These are phyloP conservation scores for Carcinoscorpius rotundicauda DNA, from an alignment of 1,140 invertebrate species.

Conservation along the genomic window DNA sequence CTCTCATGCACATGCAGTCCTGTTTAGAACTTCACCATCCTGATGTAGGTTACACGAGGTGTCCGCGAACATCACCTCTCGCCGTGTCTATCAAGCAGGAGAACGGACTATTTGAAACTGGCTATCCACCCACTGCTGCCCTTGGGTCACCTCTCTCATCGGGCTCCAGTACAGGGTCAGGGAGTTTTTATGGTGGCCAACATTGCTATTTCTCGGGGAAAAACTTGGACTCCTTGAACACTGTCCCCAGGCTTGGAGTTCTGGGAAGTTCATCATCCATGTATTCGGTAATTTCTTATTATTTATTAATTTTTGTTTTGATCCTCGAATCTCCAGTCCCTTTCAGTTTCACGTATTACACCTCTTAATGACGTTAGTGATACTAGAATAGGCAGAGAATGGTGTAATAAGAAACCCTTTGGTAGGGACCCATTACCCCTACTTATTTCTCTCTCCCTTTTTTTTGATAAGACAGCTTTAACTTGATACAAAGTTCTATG, in stretches of 20 bases:
- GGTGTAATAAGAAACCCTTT: too few relatives aligned
- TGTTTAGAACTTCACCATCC: slow-evolving; percentile 1
- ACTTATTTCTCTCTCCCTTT: too few relatives aligned
- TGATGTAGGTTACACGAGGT: background rate
- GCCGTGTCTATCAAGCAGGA: background rate
- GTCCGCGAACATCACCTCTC: background rate
- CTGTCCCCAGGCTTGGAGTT: slow-evolving; percentile 1
- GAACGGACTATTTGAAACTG: background rate
- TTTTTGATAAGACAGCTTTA: too few relatives aligned
- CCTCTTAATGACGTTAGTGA: too few relatives aligned
- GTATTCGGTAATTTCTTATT: background rate
- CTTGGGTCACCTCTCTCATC: background rate
- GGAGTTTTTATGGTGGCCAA: slow-evolving; percentile 2
- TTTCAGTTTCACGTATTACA: too few relatives aligned
- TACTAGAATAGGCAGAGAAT: too few relatives aligned
- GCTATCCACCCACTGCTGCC: background rate
- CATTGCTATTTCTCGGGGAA: slow-evolving; percentile 1
- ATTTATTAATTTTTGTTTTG: too few relatives aligned
- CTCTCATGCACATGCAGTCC: background rate
- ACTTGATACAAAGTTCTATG: too few relatives aligned
- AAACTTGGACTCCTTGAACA: slow-evolving; percentile 1
- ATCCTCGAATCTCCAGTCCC: too few relatives aligned
- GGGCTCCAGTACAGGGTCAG: slow-evolving; percentile 1
- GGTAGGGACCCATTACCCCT: too few relatives aligned
- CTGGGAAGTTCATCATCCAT: background rate